Evolutionary conservation across 2,797 vertebrate genomes (phyloP).

Genomic region (Gallinago nigripennis): DNA sequence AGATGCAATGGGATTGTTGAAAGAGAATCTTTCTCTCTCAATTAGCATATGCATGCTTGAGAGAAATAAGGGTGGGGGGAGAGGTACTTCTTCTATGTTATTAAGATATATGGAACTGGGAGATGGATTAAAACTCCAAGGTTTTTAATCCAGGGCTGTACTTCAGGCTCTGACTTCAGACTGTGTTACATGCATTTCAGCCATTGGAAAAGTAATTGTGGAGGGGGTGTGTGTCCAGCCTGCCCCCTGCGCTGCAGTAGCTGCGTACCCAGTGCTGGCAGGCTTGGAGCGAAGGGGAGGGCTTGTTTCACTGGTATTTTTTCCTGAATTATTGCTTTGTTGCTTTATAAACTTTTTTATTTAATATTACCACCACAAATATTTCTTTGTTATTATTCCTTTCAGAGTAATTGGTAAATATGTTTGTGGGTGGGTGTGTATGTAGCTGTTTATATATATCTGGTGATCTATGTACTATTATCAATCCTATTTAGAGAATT

Average conservation of each 20-base stretch:
- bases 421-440: accelerated
- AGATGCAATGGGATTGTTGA: background rate
- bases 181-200: background rate
- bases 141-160: background rate
- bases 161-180: background rate
- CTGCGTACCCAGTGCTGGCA: accelerated
- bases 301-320: background rate
- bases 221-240: accelerated
- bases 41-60: background rate
- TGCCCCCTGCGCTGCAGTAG: accelerated
- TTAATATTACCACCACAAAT: background rate
- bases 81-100: background rate
- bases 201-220: accelerated
- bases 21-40: background rate
- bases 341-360: background rate
- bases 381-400: background rate
- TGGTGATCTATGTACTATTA: background rate
- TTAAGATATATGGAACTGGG: background rate
- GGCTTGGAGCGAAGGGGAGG: background rate
- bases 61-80: background rate
- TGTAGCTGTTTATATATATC: background rate
- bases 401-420: background rate
- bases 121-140: background rate
- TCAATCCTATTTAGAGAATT: background rate
- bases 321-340: background rate